Conservation (phyloP, 2,113 vertebrate genomes). For the Trachemys scripta region DNA sequence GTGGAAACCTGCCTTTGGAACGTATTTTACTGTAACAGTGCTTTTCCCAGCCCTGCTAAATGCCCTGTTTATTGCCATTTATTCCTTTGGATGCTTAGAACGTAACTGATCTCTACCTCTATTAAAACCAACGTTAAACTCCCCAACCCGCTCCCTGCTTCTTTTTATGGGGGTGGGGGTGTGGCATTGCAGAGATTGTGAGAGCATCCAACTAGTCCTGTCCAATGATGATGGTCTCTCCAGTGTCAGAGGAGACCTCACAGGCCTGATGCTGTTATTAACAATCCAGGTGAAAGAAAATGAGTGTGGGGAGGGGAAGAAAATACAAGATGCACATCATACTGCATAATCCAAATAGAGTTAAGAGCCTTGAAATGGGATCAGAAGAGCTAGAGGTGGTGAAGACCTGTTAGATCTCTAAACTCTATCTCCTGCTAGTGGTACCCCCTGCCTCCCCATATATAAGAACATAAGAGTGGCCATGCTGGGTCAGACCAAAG, state of each 20-base stretch:
- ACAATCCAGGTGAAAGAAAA: conserved; percentile 23
- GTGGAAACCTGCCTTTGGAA: background rate
- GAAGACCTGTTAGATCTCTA: background rate
- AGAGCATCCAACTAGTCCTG: background rate
- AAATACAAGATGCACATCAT: background rate
- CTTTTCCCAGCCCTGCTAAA: accelerated
- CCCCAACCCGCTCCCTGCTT: background rate
- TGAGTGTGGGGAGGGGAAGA: background rate
- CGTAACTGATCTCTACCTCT: background rate
- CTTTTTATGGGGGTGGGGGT: background rate
- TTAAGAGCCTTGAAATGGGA: background rate
- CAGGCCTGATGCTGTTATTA: background rate
- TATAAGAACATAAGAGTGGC: no score
- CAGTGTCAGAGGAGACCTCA: background rate
- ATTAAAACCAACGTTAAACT: background rate
- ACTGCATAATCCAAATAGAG: conserved; percentile 17
- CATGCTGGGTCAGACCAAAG: no score
- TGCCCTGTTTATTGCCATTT: background rate
- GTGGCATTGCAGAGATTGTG: background rate
- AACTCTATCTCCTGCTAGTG: background rate
- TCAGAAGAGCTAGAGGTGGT: background rate
- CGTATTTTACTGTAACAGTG: background rate
- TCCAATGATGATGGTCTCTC: background rate
- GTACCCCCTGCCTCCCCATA: no score
- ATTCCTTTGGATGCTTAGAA: background rate